Evolutionary conservation across 1,140 invertebrate species (phyloP).

Genomic region (Chrysomallon squamiferum): DNA sequence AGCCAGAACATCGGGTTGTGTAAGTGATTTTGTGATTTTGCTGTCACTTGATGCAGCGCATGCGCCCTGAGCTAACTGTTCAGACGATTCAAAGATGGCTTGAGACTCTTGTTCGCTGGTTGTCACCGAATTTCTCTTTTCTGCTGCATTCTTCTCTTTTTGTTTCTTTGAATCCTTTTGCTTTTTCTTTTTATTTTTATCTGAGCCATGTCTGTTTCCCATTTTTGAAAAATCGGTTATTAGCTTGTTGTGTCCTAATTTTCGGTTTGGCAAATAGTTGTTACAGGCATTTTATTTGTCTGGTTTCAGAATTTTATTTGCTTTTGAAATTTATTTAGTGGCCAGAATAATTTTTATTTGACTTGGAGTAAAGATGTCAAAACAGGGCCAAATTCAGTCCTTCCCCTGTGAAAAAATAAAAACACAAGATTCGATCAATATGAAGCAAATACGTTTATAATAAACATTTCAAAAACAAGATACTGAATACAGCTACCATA

Average conservation of each 20-base stretch:
- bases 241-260: neutral
- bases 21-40: neutral
- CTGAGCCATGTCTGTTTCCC: neutral
- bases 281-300: too few species aligned
- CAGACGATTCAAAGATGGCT: neutral
- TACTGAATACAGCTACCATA: too few species aligned
- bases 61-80: neutral
- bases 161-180: neutral
- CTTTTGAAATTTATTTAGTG: too few species aligned
- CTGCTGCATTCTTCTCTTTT: neutral
- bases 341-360: too few species aligned
- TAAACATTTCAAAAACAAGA: too few species aligned
- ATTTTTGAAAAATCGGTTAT: neutral
- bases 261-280: too few species aligned
- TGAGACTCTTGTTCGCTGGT: neutral
- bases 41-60: neutral
- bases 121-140: neutral
- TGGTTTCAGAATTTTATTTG: too few species aligned
- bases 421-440: too few species aligned
- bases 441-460: too few species aligned
- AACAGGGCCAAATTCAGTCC: constrained; percentile 8
- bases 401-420: neutral
- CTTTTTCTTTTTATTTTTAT: constrained; percentile 2
- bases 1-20: constrained; percentile 1
- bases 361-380: neutral